Base-by-base conservation (phyloP, 2,888 invertebrate genomes). In the Pseudeuparius sepicola region DNA sequence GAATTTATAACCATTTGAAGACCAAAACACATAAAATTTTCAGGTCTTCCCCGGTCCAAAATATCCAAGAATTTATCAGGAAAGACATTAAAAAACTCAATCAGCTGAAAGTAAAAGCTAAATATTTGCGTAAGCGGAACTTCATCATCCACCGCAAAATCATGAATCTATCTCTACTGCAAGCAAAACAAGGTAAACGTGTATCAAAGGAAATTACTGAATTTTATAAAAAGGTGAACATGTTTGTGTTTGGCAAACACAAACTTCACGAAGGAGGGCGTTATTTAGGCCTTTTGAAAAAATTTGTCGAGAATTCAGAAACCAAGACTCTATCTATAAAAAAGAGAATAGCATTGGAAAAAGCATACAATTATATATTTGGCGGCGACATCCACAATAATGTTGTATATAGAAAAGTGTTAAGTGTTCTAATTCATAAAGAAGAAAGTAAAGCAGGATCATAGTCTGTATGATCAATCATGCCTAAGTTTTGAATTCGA, bases 171-270 rank as follows among this genome's bases (percentile, higher is more conserved):
- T n/a, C n/a, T n/a, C n/a, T n/a, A n/a, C n/a, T n/a, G n/a, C n/a
- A n/a, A n/a, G n/a, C n/a, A 4, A 30, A 20, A 20, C 6, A 4
- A 6, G 9, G 11, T 28, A 31, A 34, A 29, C 14, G 14, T 16
- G 16, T n/a, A 20, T 4, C 16, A 12, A 18, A 20, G 10, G 14
- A 4, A 13, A 20, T 9, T 14, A 9, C 15, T 4, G 15, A 24
- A 9, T 41, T 40, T 39, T 51, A 39, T 25, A 40, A 42, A 20
- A 33, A 32, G 12, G 18, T 50, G 6, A 54, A 54, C 31, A 54
- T 51, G 52, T 38, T 43, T 10, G 15, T 54, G 4, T 53, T 54
- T 30, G 54, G 54, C 2, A 20, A 45, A 7, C 37, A 41, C 13
- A 29, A 39, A 18, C 23, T 49, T 2, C 31, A 24, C 9, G 40